Base-by-base conservation (phyloP, 2,888 invertebrate species). In the Eugnorisma glareosa region DNA sequence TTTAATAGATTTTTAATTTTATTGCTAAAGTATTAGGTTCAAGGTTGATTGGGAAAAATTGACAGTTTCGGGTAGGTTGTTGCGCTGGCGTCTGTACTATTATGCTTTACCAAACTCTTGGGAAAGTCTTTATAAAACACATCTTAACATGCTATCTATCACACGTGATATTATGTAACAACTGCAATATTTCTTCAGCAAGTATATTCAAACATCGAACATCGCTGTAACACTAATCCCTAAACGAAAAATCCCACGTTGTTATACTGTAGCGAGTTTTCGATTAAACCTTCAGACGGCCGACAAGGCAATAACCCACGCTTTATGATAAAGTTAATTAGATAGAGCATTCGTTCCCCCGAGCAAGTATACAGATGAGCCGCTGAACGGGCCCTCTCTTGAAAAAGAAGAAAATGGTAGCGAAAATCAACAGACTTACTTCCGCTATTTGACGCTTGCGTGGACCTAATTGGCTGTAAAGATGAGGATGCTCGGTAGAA, bases 301-400 rank as follows among this genome's bases (percentile, higher is more conserved):
- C 91, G 93, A 93, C 94, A 94, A 94, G 92, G 94, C 94, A 95
- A 94, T 95, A 95, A 93, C 93, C 93, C 90, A 92, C 91, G 92
- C 92, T 95, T 95, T 96, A 96, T 95, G 94, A 95, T 96, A 94
- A 95, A 95, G 94, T 95, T 96, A 96, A 96, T 96, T 96, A 95
- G 95, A 94, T 94, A 93, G 92, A 94, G 94, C 95, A 95, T 95
- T 95, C 92, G 93, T 94, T 96, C 96, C 95, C 96, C 83, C 89
- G 95, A 95, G 95, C 94, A 89, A 88, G 92, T 92, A 93, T 91
- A 94, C 93, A 93, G 94, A 94, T 94, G 93, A 94, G 94, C 92
- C 90, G 91, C 75, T 78, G 85, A 80, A 83, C 88, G 82, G 73
- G 78, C 84, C 81, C 88, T 85, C 89, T 89, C 83, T 89, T 91